These are phyloP conservation scores for Pristionchus japonicus DNA, from an alignment of 2,888 invertebrate species.

Conservation along the genomic window DNA sequence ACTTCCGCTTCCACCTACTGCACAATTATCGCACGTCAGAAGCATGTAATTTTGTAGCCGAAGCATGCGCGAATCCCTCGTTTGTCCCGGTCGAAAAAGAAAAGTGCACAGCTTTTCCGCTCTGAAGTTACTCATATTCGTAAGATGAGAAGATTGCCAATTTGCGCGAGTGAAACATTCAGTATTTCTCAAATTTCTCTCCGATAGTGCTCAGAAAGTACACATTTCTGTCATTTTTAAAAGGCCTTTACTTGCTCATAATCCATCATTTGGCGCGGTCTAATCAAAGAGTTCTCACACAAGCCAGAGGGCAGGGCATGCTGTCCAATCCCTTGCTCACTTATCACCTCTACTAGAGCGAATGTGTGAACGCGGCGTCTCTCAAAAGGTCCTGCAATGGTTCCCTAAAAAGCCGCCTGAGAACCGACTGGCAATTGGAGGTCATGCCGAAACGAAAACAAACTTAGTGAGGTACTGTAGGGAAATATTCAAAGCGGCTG, in stretches of 20 bases:
- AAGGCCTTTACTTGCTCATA: not conserved
- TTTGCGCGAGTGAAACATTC: not conserved
- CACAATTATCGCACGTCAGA: not conserved
- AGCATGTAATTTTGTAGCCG: not conserved
- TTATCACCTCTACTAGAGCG: not conserved
- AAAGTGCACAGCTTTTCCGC: not conserved
- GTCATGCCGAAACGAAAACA: not conserved
- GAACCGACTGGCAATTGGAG: slow-evolving; percentile 22
- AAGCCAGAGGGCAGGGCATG: not conserved
- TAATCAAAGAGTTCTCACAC: not conserved
- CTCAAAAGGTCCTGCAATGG: not conserved
- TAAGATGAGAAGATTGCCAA: not conserved
- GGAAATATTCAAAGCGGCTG: not conserved
- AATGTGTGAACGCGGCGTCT: slow-evolving; percentile 2
- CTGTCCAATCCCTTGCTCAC: not conserved
- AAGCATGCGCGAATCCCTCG: not conserved
- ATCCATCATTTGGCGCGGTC: not conserved
- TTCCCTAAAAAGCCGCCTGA: not conserved
- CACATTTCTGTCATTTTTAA: not conserved
- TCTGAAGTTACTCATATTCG: not conserved
- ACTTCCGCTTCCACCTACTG: not conserved
- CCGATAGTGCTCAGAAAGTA: not conserved
- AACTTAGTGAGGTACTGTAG: not conserved
- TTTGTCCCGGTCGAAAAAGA: not conserved
- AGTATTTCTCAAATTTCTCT: not conserved